phyloP scores from a whole-genome alignment of 2,888 invertebrate genomes.

The Andrena bucephala region DNA sequence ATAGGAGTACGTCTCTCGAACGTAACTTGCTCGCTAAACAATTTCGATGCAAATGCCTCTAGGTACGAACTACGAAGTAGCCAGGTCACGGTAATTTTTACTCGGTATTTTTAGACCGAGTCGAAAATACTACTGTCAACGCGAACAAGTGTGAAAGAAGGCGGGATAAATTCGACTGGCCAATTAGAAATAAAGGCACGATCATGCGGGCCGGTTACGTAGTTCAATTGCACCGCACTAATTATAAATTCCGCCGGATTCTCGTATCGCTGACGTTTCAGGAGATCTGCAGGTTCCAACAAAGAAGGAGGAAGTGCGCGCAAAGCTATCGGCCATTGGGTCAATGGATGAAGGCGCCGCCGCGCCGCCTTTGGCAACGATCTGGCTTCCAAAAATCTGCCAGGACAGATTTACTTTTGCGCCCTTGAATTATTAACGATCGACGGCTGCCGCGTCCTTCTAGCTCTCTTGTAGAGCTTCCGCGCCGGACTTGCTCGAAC shows the following conservation, averaged over 20 bases:
- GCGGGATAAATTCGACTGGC: slow-evolving; percentile 36
- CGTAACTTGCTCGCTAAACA: background rate
- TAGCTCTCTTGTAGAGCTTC: background rate
- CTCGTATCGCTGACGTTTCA: background rate
- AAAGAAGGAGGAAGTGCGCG: background rate
- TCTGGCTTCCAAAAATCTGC: slow-evolving; percentile 40
- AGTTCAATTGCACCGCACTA: background rate
- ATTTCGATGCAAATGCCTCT: slow-evolving; percentile 29
- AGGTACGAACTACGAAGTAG: slow-evolving; percentile 30
- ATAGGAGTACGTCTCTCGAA: background rate
- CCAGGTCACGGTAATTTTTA: slow-evolving; percentile 56
- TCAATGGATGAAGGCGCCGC: slow-evolving; percentile 51
- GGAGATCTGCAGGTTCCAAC: background rate
- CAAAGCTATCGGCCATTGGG: slow-evolving; percentile 17
- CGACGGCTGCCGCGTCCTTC: background rate
- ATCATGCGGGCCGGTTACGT: background rate
- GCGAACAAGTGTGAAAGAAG: slow-evolving; percentile 54
- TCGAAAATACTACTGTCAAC: slow-evolving; percentile 56
- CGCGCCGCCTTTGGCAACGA: slow-evolving; percentile 51
- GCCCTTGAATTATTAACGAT: slow-evolving; percentile 18
- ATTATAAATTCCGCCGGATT: background rate
- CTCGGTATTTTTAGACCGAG: slow-evolving; percentile 43
- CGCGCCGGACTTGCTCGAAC: too few relatives aligned
- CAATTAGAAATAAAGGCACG: slow-evolving; percentile 40
- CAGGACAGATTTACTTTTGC: slow-evolving; percentile 34